Evolutionary conservation across 2,888 invertebrate genomes (phyloP).

Genomic region (Tinea trinotella): DNA sequence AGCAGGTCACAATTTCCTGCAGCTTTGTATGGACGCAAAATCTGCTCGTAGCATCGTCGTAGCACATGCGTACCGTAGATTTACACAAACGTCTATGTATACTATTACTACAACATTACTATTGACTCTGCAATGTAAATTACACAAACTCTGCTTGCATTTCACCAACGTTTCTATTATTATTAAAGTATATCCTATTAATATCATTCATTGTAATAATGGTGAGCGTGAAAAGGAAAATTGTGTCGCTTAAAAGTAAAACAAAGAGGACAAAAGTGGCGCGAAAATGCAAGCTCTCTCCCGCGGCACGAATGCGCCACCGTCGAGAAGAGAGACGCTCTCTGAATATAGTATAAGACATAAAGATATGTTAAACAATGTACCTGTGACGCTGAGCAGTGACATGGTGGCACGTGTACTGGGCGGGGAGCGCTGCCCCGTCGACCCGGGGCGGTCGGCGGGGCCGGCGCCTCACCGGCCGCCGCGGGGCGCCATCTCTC

Average conservation of each 20-base stretch:
- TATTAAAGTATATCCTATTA: too few relatives aligned
- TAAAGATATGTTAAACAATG: not conserved
- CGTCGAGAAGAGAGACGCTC: not conserved
- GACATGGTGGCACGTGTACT: slow-evolving; percentile 62
- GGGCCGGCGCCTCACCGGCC: slow-evolving; percentile 71
- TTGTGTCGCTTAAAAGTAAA: not conserved
- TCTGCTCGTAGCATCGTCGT: slow-evolving; percentile 14
- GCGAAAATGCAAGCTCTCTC: slow-evolving; percentile 5
- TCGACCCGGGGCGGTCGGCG: slow-evolving; percentile 71
- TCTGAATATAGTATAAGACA: not conserved
- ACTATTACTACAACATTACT: not conserved
- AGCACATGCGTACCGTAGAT: slow-evolving; percentile 11
- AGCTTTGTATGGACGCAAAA: slow-evolving; percentile 1
- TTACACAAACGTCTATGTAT: not conserved
- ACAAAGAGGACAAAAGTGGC: not conserved
- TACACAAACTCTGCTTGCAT: too few relatives aligned
- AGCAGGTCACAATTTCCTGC: slow-evolving; percentile 7
- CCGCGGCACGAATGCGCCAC: not conserved
- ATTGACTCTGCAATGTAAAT: not conserved
- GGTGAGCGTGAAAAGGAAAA: not conserved
- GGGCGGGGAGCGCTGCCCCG: slow-evolving; percentile 55
- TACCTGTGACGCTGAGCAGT: slow-evolving; percentile 72
- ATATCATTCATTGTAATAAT: too few relatives aligned
- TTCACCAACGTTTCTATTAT: too few relatives aligned
- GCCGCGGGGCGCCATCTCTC: slow-evolving; percentile 65